These are phyloP conservation scores for Stenurella melanura DNA, from an alignment of 2,888 invertebrate genomes.

Conservation along the genomic window DNA sequence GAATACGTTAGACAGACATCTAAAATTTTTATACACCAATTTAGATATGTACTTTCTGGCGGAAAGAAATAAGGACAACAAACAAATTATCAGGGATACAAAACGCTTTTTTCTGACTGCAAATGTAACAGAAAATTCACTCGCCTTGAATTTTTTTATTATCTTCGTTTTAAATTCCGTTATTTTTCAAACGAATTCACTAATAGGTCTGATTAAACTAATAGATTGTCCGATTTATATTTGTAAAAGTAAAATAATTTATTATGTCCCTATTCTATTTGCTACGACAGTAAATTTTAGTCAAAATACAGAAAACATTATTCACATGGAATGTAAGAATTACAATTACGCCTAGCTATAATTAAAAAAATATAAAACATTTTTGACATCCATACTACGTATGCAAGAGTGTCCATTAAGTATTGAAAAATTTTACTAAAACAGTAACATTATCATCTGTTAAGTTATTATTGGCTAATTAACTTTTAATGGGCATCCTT, in stretches of 20 bases:
- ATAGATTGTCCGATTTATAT: background rate
- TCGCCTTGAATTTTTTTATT: background rate
- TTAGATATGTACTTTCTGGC: no score
- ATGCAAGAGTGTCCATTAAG: background rate
- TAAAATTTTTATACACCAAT: no score
- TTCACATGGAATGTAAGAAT: constrained; percentile 1
- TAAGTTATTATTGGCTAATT: background rate
- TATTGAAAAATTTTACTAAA: constrained; percentile 3
- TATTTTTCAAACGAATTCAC: background rate
- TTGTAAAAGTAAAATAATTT: background rate
- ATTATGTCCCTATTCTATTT: constrained; percentile 7
- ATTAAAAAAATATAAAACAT: background rate
- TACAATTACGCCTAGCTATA: background rate
- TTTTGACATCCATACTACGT: background rate
- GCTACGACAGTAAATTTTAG: background rate
- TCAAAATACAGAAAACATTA: background rate
- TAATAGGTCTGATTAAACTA: background rate
- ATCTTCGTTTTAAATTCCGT: background rate
- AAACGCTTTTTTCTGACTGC: no score
- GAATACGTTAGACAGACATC: no score
- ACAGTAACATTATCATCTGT: background rate
- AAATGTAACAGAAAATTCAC: background rate
- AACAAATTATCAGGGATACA: no score
- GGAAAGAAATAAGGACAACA: background rate
- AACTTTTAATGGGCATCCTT: background rate